These are phyloP conservation scores for Spinus olivaceus DNA, from an alignment of 2,797 vertebrate genomes.

Conservation along the genomic window DNA sequence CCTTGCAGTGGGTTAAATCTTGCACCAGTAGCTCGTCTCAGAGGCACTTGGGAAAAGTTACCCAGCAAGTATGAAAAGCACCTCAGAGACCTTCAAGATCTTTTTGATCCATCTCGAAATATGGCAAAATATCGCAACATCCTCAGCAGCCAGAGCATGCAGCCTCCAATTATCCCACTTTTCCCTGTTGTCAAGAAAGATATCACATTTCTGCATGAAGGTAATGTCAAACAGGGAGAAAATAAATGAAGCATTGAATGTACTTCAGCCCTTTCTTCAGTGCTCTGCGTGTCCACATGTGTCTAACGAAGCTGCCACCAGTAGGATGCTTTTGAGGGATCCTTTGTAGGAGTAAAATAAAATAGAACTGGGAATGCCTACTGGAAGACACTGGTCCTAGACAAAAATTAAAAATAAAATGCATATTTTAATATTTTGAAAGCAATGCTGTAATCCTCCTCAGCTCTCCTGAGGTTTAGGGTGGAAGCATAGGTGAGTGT, in stretches of 20 bases:
- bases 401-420: not conserved
- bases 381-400: not conserved
- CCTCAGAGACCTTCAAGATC: conserved; percentile 92
- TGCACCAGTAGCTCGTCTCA: conserved; percentile 88
- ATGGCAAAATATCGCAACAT: conserved; percentile 98
- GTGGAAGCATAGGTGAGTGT: not conserved
- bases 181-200: conserved; percentile 98
- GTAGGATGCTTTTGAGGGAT: not conserved
- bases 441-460: not conserved
- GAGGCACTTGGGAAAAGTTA: conserved; percentile 94
- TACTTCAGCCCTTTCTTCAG: not conserved
- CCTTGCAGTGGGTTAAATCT: conserved; percentile 88
- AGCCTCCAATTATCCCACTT: conserved; percentile 95
- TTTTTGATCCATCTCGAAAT: conserved; percentile 96
- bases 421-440: not conserved
- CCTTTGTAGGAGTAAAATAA: not conserved
- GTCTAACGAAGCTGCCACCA: not conserved
- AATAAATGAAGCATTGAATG: not conserved
- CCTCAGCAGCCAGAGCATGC: conserved; percentile 96
- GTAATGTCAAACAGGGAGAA: conserved; percentile 67
- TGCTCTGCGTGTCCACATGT: not conserved
- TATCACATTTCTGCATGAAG: conserved; percentile 97
- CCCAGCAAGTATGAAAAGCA: conserved; percentile 97
- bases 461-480: not conserved
- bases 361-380: not conserved